phyloP scores from a whole-genome alignment of 2,888 invertebrate species.

The Apodemia duryi region DNA sequence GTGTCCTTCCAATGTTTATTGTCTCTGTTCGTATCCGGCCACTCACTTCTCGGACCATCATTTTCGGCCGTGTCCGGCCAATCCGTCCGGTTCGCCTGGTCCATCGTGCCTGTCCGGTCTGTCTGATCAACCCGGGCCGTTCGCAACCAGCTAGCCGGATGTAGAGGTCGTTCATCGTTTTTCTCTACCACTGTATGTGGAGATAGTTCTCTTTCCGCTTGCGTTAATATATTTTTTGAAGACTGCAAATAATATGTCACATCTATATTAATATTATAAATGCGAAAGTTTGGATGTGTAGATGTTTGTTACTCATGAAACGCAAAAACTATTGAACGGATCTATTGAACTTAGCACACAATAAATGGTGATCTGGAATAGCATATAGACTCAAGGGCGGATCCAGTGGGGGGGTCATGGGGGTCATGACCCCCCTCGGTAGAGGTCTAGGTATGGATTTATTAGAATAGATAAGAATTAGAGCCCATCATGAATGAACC shows the following conservation, averaged over 20 bases:
- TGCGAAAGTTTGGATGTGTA: too few species aligned
- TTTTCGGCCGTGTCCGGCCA: neutral
- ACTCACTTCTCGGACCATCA: neutral
- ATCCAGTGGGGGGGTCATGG: too few species aligned
- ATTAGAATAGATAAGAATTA: too few species aligned
- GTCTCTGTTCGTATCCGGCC: neutral
- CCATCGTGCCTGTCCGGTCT: neutral
- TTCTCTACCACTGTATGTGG: conserved; percentile 49
- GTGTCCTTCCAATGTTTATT: neutral
- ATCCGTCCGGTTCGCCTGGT: neutral
- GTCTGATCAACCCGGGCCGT: neutral
- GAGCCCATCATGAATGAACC: too few species aligned
- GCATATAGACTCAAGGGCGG: too few species aligned
- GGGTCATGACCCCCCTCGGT: too few species aligned
- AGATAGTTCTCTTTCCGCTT: conserved; percentile 68
- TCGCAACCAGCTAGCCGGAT: neutral
- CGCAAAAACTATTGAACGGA: too few species aligned
- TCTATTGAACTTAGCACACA: too few species aligned
- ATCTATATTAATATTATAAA: neutral
- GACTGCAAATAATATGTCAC: neutral
- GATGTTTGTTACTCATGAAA: too few species aligned
- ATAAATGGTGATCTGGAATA: too few species aligned
- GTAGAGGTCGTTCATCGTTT: neutral
- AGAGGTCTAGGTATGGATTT: too few species aligned
- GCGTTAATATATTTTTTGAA: conserved; percentile 38